These are phyloP conservation scores for Lucifuga dentata DNA, from an alignment of 2,113 vertebrate species.

Conservation along the genomic window DNA sequence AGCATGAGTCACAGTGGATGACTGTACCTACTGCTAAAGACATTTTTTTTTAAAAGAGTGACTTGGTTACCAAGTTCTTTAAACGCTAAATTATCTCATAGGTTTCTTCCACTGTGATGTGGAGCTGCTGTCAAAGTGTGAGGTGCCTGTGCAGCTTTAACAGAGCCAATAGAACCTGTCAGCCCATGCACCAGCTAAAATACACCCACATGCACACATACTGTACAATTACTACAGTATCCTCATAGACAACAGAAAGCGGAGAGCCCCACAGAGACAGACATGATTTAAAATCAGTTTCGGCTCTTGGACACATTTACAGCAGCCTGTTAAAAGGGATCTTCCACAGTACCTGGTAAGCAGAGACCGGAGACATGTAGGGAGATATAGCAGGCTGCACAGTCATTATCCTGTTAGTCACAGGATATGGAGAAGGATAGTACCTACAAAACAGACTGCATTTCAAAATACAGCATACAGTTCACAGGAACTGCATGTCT, in stretches of 20 bases:
- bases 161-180: conserved; percentile 15
- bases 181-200: conserved; percentile 35
- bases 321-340: neutral
- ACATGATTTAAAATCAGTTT: conserved; percentile 9
- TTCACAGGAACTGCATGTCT: neutral
- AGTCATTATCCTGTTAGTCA: conserved; percentile 94
- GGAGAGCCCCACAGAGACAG: neutral
- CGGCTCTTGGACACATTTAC: conserved; percentile 4
- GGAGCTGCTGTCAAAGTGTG: neutral
- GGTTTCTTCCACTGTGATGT: neutral
- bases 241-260: neutral
- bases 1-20: conserved; percentile 23
- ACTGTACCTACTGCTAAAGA: conserved; percentile 1
- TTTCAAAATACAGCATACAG: conserved; percentile 1
- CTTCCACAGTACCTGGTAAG: conserved; percentile 89
- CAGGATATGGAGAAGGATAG: conserved; percentile 94
- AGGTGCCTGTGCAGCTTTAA: conserved; percentile 16
- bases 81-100: neutral
- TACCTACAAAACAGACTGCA: conserved; percentile 82
- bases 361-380: conserved; percentile 95
- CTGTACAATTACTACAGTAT: too few species aligned
- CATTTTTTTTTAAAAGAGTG: neutral
- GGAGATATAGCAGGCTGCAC: conserved; percentile 93
- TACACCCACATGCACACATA: conserved; percentile 17
- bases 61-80: neutral